Evolutionary conservation across 2,888 invertebrate species (phyloP).

Genomic region (Acrobasis repandana): DNA sequence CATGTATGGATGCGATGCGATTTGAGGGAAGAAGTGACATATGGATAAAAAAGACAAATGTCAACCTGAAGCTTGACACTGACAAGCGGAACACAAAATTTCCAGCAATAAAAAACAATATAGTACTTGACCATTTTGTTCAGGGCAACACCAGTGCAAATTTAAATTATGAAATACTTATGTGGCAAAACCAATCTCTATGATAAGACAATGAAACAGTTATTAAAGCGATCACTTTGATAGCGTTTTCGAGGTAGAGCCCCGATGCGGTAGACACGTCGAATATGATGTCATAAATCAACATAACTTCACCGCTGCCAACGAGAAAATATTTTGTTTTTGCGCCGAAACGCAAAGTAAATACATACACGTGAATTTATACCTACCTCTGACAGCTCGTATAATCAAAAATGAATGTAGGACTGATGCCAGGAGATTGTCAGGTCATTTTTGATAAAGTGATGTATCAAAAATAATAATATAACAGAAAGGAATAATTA

Average conservation of each 20-base stretch:
- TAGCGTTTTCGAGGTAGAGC: neutral
- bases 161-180: too few species aligned
- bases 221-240: neutral
- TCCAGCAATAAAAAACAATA: too few species aligned
- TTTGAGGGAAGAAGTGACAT: too few species aligned
- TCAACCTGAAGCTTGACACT: too few species aligned
- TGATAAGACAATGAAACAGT: neutral
- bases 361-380: neutral
- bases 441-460: conserved; percentile 17
- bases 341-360: conserved; percentile 4
- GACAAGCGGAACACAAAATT: too few species aligned
- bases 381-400: conserved; percentile 1
- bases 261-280: conserved; percentile 4
- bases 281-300: conserved; percentile 20
- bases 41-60: too few species aligned
- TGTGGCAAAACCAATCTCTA: neutral
- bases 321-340: conserved; percentile 15
- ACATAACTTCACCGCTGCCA: conserved; percentile 8
- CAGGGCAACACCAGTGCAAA: too few species aligned
- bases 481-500: neutral
- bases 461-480: conserved; percentile 11
- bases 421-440: conserved; percentile 3
- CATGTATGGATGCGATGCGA: too few species aligned
- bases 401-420: conserved; percentile 11
- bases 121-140: too few species aligned